Evolutionary conservation across 2,888 invertebrate species (phyloP).

Genomic region (Conistra vaccinii): DNA sequence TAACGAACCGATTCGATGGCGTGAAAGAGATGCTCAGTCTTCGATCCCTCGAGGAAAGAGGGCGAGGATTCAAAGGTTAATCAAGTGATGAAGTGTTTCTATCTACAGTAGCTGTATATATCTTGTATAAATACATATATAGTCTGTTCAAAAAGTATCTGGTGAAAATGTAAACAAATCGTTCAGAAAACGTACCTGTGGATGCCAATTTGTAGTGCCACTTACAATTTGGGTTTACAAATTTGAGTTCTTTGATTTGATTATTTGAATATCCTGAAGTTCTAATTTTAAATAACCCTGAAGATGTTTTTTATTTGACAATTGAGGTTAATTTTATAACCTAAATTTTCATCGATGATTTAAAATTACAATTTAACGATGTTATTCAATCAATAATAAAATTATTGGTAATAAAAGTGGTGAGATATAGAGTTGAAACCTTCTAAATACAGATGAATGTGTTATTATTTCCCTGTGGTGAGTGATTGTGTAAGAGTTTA

Average conservation of each 20-base stretch:
- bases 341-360: neutral
- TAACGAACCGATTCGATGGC: constrained; percentile 51
- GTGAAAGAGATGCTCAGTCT: constrained; percentile 36
- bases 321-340: neutral
- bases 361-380: neutral
- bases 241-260: neutral
- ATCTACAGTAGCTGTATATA: neutral
- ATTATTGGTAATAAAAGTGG: neutral
- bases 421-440: neutral
- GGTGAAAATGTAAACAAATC: neutral
- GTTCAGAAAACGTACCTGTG: neutral
- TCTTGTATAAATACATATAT: too few species aligned
- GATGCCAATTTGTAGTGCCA: neutral
- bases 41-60: constrained; percentile 17
- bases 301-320: too few species aligned
- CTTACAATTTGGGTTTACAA: neutral
- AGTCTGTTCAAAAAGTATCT: neutral
- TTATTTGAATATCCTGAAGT: neutral
- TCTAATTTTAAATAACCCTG: neutral
- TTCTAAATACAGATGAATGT: neutral
- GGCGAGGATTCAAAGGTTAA: constrained; percentile 38
- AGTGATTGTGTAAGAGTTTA: neutral
- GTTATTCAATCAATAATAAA: too few species aligned
- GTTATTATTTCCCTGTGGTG: neutral
- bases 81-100: constrained; percentile 32